Evolutionary conservation across 2,113 vertebrate species (phyloP).

Genomic region (Scomber scombrus): DNA sequence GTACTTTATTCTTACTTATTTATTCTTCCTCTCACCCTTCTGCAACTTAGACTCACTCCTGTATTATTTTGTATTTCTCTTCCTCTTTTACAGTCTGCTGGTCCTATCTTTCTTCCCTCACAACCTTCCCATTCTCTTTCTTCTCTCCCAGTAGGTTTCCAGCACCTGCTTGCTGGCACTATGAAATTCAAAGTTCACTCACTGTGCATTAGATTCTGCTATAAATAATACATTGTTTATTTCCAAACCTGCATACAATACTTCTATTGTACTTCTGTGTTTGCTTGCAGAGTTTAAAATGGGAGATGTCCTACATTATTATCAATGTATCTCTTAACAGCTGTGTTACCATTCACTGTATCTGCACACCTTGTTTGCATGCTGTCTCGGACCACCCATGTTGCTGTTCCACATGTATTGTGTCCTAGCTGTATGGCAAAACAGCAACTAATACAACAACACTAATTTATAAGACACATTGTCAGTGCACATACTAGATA

Average conservation of each 20-base stretch:
- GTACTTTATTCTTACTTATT: background rate
- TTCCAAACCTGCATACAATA: background rate
- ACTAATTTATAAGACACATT: conserved; percentile 28
- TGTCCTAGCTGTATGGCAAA: conserved; percentile 20
- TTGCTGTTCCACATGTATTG: conserved; percentile 31
- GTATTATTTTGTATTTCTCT: conserved; percentile 63
- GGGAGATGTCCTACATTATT: conserved; percentile 19
- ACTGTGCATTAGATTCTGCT: conserved; percentile 24
- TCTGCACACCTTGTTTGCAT: conserved; percentile 32
- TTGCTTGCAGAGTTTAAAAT: background rate
- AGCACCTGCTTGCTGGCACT: conserved; percentile 38
- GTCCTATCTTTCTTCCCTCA: conserved; percentile 39
- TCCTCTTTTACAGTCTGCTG: conserved; percentile 40
- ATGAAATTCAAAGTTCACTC: conserved; percentile 49
- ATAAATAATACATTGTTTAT: conserved; percentile 69
- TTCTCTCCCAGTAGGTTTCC: conserved; percentile 59
- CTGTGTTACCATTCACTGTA: background rate
- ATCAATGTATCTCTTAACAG: conserved; percentile 26
- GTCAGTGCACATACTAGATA: conserved; percentile 26
- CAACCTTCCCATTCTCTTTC: conserved; percentile 67
- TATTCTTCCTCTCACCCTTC: background rate
- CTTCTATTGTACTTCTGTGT: conserved; percentile 16
- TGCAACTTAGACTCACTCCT: conserved; percentile 23
- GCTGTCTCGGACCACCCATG: background rate
- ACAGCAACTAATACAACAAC: conserved; percentile 6